Evolutionary conservation across 2,888 invertebrate species (phyloP), one percentile per base, ranked within the genome.

Genomic region (Alentia gelatinosa): DNA sequence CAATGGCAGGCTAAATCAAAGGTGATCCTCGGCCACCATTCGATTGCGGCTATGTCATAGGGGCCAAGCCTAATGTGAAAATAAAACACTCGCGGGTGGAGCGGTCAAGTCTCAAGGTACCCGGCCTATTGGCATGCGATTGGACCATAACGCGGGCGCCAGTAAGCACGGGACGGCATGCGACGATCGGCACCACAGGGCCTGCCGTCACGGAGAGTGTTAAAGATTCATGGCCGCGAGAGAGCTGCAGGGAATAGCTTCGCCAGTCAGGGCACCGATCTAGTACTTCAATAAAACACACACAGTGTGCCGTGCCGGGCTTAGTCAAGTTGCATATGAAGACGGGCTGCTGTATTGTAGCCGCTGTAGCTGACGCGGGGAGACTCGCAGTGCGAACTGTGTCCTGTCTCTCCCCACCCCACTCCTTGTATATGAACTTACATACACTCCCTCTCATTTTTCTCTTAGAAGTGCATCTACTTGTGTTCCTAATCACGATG

Each of bases 31-130:
- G 3, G 9, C 12, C 3, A n/a, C 56, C 56, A 56, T 56, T 56
- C n/a, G 56, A 56, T 56, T 56, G 56, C 56, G 56, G 56, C 56
- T 9, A n/a, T 26, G 75, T 75, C 75, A 75, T 75, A 15, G 75
- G 33, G 75, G 75, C 75, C 26, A 75, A 37, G 37, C 37, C 37
- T 83, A 83, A 83, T 83, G 83, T 40, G 83, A 83, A 83, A 83
- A 40, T 83, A 83, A 83, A 83, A n/a, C 83, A 40, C 39, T n/a
- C 40, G 39, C 19, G n/a, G 39, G 83, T 83, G 35, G 39, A 39
- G 23, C 30, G 35, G 23, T 83, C 40, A 23, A 40, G 33, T 83
- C 83, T 68, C 30, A 30, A 68, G 68, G 68, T 68, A 30, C 39
- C 37, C 83, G 23, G n/a, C 39, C 40, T 83, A 37, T 75, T 39